Base-by-base conservation (phyloP, 2,888 invertebrate species). In the Zygothrica quintamaculata region DNA sequence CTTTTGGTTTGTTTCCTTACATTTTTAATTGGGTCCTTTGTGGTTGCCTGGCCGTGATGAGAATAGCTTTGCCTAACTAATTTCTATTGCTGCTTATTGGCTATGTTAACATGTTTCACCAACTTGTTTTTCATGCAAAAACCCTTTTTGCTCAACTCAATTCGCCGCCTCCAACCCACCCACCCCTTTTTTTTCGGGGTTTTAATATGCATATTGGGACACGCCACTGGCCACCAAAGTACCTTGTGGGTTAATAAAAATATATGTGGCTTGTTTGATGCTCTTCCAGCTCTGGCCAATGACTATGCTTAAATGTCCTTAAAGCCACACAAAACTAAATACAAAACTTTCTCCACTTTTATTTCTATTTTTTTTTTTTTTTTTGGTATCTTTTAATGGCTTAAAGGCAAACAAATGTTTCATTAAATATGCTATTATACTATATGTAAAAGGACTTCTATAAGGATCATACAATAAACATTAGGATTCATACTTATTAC, bases 1-100 rank as follows among this genome's bases (percentile, higher is more conserved):
- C 79, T 79, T 87, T 86, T 87, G 88, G 67, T 77, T 84, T 87
- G 81, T 87, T 88, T 79, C 71, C 78, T 81, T 84, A 88, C 88
- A 88, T 89, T 88, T 88, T 85, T 88, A 88, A 89, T 88, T 88
- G 89, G 84, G 89, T 88, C 87, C 88, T 88, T 88, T 89, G 89
- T 78, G 88, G 86, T 82, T 86, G 57, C 56, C 65, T 50, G 66
- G 39, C 62, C 56, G 65, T 77, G 87, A 84, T 77, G 74, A 74
- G 84, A 60, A 73, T 74, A 69, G 81, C 73, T 86, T 75, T 73
- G 70, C 73, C 80, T 65, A 76, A 82, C 81, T 81, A 84, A 86
- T 82, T 82, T 82, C 87, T 82, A 82, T 87, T 82, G 82, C 82
- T 82, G 87, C 72, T 88, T 87, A 87, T 88, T 88, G 87, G 84